A percentile compares a stretch with the other conserved stretches of the same genome.
Evolutionary conservation across 2,113 vertebrate species (phyloP).

Genomic region (Rhinogobius similis): DNA sequence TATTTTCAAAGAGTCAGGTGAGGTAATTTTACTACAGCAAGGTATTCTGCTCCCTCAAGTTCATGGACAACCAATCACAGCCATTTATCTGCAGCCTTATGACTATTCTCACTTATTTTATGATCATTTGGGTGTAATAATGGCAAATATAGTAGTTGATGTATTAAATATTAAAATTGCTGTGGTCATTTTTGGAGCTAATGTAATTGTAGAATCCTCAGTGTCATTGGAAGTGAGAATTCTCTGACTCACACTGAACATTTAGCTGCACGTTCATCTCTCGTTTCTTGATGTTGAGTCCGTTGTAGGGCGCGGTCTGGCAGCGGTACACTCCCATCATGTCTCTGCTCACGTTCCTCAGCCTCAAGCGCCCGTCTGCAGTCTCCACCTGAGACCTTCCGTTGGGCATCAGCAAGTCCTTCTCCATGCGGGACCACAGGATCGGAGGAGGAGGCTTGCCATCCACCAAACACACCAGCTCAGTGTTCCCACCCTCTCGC

Average conservation of each 20-base stretch:
- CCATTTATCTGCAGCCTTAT: neutral
- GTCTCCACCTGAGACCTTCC: conserved; percentile 83
- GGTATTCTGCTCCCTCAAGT: neutral
- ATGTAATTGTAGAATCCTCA: neutral
- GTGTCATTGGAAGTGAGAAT: neutral
- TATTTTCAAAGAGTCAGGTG: neutral
- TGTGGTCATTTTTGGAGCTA: neutral
- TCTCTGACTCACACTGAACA: conserved; percentile 89
- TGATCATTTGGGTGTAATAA: no score
- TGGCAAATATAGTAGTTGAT: no score
- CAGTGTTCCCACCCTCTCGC: conserved; percentile 84
- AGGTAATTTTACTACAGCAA: neutral
- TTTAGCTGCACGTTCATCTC: conserved; percentile 91
- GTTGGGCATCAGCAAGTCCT: conserved; percentile 87
- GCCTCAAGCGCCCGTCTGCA: conserved; percentile 83
- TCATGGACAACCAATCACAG: neutral
- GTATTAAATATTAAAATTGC: no score
- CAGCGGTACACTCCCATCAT: conserved; percentile 92
- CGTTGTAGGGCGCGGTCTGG: conserved; percentile 95
- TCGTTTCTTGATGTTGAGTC: conserved; percentile 93
- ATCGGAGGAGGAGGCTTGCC: conserved; percentile 94
- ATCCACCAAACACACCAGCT: conserved; percentile 87
- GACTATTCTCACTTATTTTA: neutral
- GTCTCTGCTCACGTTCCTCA: conserved; percentile 87
- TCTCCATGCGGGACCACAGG: conserved; percentile 92